Percentiles rank a stretch among this genome's conserved stretches.
These are phyloP conservation scores for Aphelinus certus DNA, from an alignment of 1,140 invertebrate species.

Conservation along the genomic window DNA sequence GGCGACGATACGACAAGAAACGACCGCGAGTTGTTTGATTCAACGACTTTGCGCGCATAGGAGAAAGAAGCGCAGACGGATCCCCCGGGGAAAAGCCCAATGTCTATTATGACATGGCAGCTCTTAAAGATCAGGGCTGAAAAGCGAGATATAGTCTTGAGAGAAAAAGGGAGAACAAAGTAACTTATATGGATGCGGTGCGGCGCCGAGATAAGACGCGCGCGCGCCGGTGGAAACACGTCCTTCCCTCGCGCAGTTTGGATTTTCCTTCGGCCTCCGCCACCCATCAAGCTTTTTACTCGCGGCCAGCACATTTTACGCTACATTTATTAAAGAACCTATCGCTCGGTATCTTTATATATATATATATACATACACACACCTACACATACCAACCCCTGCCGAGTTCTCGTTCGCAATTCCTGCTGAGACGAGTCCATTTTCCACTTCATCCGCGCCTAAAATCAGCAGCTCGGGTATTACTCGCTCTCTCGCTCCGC, in stretches of 20 bases:
- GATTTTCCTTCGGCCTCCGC: constrained; percentile 1
- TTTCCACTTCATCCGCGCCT: constrained; percentile 26
- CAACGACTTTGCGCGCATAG: too few relatives aligned
- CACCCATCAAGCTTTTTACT: constrained; percentile 9
- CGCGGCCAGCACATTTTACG: constrained; percentile 26
- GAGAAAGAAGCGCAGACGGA: background rate
- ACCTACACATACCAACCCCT: background rate
- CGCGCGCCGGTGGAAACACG: background rate
- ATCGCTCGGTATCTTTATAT: background rate
- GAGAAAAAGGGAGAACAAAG: background rate
- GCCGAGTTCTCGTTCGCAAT: background rate
- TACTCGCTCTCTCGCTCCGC: constrained; percentile 6
- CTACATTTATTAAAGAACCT: constrained; percentile 31
- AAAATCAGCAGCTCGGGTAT: background rate
- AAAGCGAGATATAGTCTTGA: background rate
- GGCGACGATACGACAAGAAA: too few relatives aligned
- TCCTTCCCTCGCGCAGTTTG: background rate
- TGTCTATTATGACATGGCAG: background rate
- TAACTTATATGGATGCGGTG: background rate
- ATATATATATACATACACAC: background rate
- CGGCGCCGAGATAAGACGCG: background rate
- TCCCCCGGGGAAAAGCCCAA: background rate
- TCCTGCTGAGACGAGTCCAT: constrained; percentile 29
- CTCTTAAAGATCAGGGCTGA: background rate
- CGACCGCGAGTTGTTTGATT: too few relatives aligned